phyloP scores from a whole-genome alignment of 2,888 invertebrate genomes.

The Agriopis marginaria region DNA sequence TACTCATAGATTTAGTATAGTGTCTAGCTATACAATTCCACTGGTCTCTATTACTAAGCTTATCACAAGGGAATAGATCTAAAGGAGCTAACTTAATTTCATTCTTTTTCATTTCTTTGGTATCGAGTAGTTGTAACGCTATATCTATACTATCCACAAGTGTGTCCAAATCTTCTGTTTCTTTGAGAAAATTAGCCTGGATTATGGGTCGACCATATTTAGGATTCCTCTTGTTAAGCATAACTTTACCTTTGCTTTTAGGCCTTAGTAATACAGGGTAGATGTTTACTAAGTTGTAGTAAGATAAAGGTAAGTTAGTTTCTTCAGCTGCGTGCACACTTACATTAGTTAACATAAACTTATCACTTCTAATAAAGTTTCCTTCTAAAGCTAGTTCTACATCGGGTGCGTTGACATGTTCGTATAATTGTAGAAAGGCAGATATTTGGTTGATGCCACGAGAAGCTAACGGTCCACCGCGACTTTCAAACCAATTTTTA shows the following conservation, averaged over 20 bases:
- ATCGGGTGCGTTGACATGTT: conserved; percentile 77
- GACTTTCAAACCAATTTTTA: conserved; percentile 78
- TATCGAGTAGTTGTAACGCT: conserved; percentile 77
- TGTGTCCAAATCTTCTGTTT: conserved; percentile 77
- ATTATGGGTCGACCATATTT: conserved; percentile 79
- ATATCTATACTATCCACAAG: conserved; percentile 80
- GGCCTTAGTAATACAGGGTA: conserved; percentile 76
- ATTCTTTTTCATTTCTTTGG: conserved; percentile 77
- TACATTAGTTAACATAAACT: conserved; percentile 78
- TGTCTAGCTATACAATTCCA: conserved; percentile 83
- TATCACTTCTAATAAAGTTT: conserved; percentile 79
- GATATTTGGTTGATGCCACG: conserved; percentile 80
- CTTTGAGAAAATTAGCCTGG: conserved; percentile 80
- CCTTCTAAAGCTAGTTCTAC: conserved; percentile 77
- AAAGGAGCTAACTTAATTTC: conserved; percentile 78
- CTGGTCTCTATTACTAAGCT: conserved; percentile 75
- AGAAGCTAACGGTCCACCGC: conserved; percentile 75
- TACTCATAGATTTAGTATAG: conserved; percentile 79
- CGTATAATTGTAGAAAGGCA: conserved; percentile 78
- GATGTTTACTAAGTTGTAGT: conserved; percentile 79
- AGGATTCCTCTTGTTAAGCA: conserved; percentile 77
- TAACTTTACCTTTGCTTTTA: conserved; percentile 78
- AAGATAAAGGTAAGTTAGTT: conserved; percentile 72
- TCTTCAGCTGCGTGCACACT: conserved; percentile 77
- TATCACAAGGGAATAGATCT: conserved; percentile 79